A percentile compares a stretch with the other conserved stretches of the same genome.
Conservation (phyloP, 2,113 vertebrate species). For the Mirounga angustirostris region DNA sequence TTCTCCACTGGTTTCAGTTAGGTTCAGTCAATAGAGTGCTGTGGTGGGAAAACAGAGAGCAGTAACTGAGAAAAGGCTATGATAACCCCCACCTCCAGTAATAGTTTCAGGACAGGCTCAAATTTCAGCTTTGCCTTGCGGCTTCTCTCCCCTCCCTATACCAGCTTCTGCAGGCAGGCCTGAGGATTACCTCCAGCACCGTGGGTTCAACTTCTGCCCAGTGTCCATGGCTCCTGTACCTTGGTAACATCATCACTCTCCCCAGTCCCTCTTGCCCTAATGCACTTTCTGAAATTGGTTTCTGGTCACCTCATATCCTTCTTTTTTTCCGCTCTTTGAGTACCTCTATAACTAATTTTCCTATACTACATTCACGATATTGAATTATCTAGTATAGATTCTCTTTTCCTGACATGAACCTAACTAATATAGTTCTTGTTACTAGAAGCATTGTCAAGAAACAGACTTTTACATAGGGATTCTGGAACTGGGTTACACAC, state of each 20-base stretch:
- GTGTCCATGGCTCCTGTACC: not conserved
- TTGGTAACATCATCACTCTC: not conserved
- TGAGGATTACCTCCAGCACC: rapidly evolving
- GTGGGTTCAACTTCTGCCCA: rapidly evolving
- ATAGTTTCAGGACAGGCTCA: not conserved
- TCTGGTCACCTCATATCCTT: not conserved
- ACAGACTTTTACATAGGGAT: not conserved
- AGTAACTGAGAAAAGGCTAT: not conserved
- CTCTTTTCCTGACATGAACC: not conserved
- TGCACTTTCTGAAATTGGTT: not conserved
- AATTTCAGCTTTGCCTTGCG: not conserved
- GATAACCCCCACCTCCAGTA: rapidly evolving
- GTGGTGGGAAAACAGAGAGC: not conserved
- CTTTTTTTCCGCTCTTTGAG: not conserved
- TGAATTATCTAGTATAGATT: not conserved
- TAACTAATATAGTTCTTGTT: not conserved
- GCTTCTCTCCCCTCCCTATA: rapidly evolving
- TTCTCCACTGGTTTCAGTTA: not conserved
- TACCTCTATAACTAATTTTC: not conserved
- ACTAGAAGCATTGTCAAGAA: not conserved
- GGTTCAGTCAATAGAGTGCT: not conserved
- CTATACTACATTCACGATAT: not conserved
- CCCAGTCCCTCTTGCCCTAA: not conserved
- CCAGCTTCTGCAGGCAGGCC: rapidly evolving
- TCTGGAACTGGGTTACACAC: not conserved